Evolutionary conservation across 2,888 invertebrate species (phyloP).

Genomic region (Hetaerina titia): DNA sequence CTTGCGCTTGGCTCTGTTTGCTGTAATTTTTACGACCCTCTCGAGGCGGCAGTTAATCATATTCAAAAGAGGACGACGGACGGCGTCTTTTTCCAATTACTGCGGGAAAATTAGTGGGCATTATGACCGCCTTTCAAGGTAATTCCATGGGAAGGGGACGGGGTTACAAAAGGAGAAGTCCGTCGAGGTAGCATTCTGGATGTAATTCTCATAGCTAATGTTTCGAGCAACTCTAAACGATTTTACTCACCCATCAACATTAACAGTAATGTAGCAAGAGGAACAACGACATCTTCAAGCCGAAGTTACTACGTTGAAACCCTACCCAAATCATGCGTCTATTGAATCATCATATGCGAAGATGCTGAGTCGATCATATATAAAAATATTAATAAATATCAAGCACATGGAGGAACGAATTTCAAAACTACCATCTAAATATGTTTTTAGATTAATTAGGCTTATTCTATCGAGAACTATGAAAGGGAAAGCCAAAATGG

Average conservation of each 20-base stretch:
- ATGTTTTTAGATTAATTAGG: too few species aligned
- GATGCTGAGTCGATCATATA: too few species aligned
- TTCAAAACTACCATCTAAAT: too few species aligned
- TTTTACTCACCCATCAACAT: slow-evolving; percentile 3
- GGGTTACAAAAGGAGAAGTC: background rate
- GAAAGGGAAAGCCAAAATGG: too few species aligned
- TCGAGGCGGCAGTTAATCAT: slow-evolving; percentile 44
- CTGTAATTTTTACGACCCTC: slow-evolving; percentile 39
- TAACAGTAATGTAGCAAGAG: background rate
- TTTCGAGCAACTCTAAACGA: background rate
- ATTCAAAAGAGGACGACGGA: slow-evolving; percentile 9
- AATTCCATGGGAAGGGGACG: background rate
- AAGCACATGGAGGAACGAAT: too few species aligned
- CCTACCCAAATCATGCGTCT: background rate
- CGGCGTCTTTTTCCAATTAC: slow-evolving; percentile 32
- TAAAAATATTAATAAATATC: too few species aligned
- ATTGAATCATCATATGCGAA: background rate
- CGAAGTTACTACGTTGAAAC: too few species aligned
- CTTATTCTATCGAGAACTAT: too few species aligned
- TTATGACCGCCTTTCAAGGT: slow-evolving; percentile 16
- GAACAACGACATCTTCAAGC: background rate
- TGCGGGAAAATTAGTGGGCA: slow-evolving; percentile 28
- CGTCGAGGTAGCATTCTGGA: background rate
- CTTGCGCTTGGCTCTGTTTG: slow-evolving; percentile 31
- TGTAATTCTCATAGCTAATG: background rate